Evolutionary conservation across 1,140 invertebrate genomes (phyloP).

Genomic region (Dendrolimus kikuchii): DNA sequence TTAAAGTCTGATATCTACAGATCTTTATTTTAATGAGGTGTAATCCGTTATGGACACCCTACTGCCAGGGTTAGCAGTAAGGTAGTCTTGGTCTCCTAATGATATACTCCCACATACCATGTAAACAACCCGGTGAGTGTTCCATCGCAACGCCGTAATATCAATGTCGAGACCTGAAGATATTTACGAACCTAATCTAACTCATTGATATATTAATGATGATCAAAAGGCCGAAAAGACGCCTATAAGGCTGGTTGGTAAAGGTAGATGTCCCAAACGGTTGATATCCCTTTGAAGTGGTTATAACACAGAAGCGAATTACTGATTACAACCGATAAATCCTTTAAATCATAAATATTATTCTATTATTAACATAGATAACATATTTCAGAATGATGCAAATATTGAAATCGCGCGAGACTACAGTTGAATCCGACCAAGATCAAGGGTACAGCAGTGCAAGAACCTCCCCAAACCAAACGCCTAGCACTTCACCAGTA

Average conservation of each 20-base stretch:
- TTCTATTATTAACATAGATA: neutral
- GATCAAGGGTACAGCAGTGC: slow-evolving; percentile 59
- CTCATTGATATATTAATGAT: no score
- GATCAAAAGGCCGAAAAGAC: no score
- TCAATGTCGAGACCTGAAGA: no score
- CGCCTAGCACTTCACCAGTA: slow-evolving; percentile 40
- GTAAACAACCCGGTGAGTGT: no score
- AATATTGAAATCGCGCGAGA: slow-evolving; percentile 47
- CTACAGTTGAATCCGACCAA: slow-evolving; percentile 30
- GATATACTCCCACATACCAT: no score
- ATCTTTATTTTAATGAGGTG: no score
- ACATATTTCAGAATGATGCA: slow-evolving; percentile 51
- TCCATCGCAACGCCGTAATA: no score
- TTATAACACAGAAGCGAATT: slow-evolving; percentile 56
- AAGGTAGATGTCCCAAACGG: slow-evolving; percentile 44
- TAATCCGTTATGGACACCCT: no score
- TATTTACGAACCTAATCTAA: no score
- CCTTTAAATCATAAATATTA: neutral
- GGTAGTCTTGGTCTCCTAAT: no score
- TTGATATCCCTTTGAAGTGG: slow-evolving; percentile 43
- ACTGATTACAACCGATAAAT: slow-evolving; percentile 16
- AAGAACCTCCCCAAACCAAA: slow-evolving; percentile 47
- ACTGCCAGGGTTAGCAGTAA: no score
- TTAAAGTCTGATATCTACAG: no score
- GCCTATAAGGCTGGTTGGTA: neutral